Base-by-base conservation (phyloP, 2,888 invertebrate species). In the Monoplex corrugatus region DNA sequence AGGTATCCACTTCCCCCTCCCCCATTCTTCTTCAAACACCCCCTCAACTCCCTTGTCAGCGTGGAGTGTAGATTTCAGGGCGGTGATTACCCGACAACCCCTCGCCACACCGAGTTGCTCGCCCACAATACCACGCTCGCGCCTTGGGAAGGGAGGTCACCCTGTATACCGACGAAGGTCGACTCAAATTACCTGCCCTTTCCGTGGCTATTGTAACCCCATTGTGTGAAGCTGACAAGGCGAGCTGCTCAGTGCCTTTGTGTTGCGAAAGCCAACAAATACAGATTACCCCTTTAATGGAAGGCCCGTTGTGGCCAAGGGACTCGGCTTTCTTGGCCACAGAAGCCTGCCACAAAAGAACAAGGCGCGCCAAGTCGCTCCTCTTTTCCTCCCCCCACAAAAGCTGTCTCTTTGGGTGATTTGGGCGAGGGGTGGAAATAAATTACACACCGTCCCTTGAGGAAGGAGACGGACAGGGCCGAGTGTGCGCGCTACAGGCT, bases 161-260 rank as follows among this genome's bases (percentile, higher is more conserved):
- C 88, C 80, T 83, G 44, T 50, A 88, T 40, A 43, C 44, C 68
- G 88, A 88, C 43, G 83, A 43, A 68, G 83, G 88, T 45, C 83
- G 88, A 88, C 88, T 88, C 88, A 83, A 88, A 88, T 88, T 88
- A 88, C 88, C 88, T 82, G 88, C 88, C 88, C 88, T 63, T 57
- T 88, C 57, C 40, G 43, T 63, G 28, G 82, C 88, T 68, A 82
- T 88, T 88, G 88, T 88, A 1, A 40, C 8, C 35, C 80, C 63
- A 35, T 88, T 88, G 88, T 82, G 82, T 1, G 28, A 32, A 83
- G 82, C 88, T 82, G 88, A 88, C 88, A 82, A 40, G 80, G 88
- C 83, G 88, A 88, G 88, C 83, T 88, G 88, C 83, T 88, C 57
- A 32, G 32, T 40, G 63, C 72, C 88, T 88, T 88, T 88, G 82